Percentiles rank a stretch among this genome's conserved stretches.
Evolutionary conservation across 2,113 vertebrate species (phyloP).

Genomic region (Hydrochoerus hydrochaeris): DNA sequence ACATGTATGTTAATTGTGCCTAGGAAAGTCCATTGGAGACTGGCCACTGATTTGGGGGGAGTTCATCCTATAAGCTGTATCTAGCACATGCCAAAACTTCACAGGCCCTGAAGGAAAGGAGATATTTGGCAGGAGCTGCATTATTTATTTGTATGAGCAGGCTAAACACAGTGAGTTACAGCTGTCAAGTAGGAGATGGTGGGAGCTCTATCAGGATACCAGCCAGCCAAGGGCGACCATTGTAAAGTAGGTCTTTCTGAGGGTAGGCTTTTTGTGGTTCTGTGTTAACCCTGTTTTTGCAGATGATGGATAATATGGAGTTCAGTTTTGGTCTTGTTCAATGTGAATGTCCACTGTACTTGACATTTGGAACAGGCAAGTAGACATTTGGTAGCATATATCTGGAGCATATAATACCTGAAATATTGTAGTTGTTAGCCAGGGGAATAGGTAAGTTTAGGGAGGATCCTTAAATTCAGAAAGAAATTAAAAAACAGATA

Average conservation of each 20-base stretch:
- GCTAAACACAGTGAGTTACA: not conserved
- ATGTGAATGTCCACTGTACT: not conserved
- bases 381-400: not conserved
- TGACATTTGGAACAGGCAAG: not conserved
- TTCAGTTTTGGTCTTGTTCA: slow-evolving; percentile 32
- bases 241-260: not conserved
- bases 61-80: not conserved
- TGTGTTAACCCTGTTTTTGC: not conserved
- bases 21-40: not conserved
- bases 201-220: not conserved
- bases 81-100: not conserved
- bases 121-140: not conserved
- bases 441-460: not conserved
- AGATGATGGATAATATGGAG: not conserved
- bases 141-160: not conserved
- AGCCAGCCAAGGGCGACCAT: not conserved
- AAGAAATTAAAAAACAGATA: slow-evolving; percentile 22
- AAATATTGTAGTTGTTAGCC: not conserved
- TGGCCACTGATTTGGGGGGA: too few species aligned
- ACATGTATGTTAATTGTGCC: not conserved
- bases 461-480: not conserved
- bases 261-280: not conserved
- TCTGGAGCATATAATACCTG: not conserved
- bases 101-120: not conserved
- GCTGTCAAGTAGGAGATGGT: not conserved